Evolutionary conservation across 1,140 invertebrate genomes (phyloP).

Genomic region (Hylaeus volcanicus): DNA sequence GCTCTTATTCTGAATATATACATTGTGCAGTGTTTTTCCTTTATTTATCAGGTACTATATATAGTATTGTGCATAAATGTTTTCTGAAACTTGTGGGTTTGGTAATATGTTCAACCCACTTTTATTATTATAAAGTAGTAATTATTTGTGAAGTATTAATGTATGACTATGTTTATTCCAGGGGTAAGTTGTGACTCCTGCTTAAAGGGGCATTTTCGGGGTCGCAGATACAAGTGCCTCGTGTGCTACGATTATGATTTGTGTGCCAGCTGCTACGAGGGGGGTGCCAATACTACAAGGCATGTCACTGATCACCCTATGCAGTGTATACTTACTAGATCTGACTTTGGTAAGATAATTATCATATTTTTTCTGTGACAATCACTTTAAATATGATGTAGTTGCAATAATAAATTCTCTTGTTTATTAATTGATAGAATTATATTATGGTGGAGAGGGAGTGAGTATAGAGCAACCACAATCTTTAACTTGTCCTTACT

Average conservation of each 20-base stretch:
- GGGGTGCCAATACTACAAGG: constrained; percentile 94
- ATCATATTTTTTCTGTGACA: not conserved
- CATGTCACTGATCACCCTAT: constrained; percentile 98
- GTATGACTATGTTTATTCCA: constrained; percentile 77
- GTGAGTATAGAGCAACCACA: constrained; percentile 94
- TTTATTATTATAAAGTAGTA: not conserved
- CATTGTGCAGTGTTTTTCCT: not conserved
- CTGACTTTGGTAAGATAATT: constrained; percentile 91
- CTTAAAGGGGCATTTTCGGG: constrained; percentile 98
- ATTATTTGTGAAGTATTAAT: not conserved
- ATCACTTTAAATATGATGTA: not conserved
- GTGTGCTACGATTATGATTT: constrained; percentile 99
- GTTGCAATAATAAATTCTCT: not conserved
- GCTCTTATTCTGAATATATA: not conserved
- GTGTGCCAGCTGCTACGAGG: constrained; percentile 97
- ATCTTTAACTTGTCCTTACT: constrained; percentile 98
- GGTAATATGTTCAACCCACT: not conserved
- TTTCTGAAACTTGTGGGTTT: not conserved
- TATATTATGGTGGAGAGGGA: constrained; percentile 97
- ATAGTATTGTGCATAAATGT: not conserved
- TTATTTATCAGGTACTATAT: not conserved
- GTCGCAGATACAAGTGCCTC: constrained; percentile 98
- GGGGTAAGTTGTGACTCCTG: constrained; percentile 99
- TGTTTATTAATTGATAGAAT: constrained; percentile 82
- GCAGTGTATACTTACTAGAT: constrained; percentile 98